Evolutionary conservation across 2,113 vertebrate genomes (phyloP), one percentile per base, ranked within the genome.

Genomic region (Natator depressus): DNA sequence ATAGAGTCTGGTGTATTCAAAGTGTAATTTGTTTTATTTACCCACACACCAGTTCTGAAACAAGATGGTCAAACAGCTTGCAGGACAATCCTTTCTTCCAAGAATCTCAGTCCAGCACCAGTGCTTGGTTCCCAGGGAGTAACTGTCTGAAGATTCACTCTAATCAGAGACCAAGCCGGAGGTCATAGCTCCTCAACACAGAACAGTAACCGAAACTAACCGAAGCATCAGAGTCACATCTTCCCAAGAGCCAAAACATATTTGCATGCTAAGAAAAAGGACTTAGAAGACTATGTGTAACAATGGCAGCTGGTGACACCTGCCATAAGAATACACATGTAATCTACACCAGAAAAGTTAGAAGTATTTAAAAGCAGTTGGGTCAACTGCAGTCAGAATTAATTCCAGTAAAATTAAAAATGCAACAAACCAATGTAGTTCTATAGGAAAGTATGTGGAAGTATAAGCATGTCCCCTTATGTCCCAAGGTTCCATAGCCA

Each of bases 271-370:
- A 88, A 89, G 82, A 80, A 6, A 53, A 89, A 92, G 80, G 6
- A 14, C 80, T 94, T 87, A 47, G 95, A 96, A 90, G 90, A 96
- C 88, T 75, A 50, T 51, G 62, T 91, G 35, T 91, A 95, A 94
- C 22, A 94, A 55, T 78, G 89, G 65, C 72, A 76, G 10, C 24
- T 22, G 22, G 38, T 46, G 42, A 27, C 25, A 6, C 42, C 42
- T 76, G 24, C 12, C 0, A 1, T 84, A 94, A 93, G 94, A 96
- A 94, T 78, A 90, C 6, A 78, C 81, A 29, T 82, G 35, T 81
- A 93, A 94, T 96, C 94, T 95, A 94, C 87, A 53, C 91, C 0
- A 38, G 49, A 86, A 89, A 94, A 95, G 85, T 91, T 50, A 82
- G 89, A 91, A 19, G 25, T 84, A 78, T 65, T 95, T 96, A 89